Conservation (phyloP, 2,888 invertebrate genomes). For the Rhorus exstirpatorius region DNA sequence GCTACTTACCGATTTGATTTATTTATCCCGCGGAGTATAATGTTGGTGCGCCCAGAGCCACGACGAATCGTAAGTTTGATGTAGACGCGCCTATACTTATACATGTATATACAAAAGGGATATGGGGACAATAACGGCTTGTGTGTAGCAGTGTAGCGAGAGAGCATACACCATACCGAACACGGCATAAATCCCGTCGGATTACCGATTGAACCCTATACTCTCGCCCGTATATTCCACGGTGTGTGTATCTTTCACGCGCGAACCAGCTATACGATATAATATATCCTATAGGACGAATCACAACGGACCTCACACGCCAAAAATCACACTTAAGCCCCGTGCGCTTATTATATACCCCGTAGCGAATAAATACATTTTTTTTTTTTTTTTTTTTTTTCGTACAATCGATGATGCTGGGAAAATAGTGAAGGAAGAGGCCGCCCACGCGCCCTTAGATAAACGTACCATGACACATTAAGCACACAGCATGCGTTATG, state of each 20-base stretch:
- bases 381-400: conserved; percentile 31
- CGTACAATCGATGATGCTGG: conserved; percentile 48
- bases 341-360: conserved; percentile 44
- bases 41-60: conserved; percentile 81
- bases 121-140: neutral
- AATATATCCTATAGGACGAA: conserved; percentile 49
- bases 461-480: conserved; percentile 57
- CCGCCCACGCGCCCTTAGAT: conserved; percentile 54
- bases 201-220: conserved; percentile 62
- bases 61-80: conserved; percentile 80
- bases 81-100: conserved; percentile 17
- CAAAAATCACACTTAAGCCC: conserved; percentile 67
- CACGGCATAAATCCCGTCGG: conserved; percentile 63
- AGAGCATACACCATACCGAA: conserved; percentile 41
- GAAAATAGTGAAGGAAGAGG: conserved; percentile 43
- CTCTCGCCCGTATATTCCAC: conserved; percentile 38
- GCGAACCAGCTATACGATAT: conserved; percentile 26
- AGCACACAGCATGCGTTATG: conserved; percentile 59
- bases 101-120: neutral
- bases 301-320: conserved; percentile 29
- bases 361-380: conserved; percentile 52
- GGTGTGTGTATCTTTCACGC: conserved; percentile 66
- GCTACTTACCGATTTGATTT: conserved; percentile 85
- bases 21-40: conserved; percentile 83
- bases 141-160: conserved; percentile 27